phyloP scores from a whole-genome alignment of 2,113 vertebrate species.

The Psammodynastes pulverulentus region DNA sequence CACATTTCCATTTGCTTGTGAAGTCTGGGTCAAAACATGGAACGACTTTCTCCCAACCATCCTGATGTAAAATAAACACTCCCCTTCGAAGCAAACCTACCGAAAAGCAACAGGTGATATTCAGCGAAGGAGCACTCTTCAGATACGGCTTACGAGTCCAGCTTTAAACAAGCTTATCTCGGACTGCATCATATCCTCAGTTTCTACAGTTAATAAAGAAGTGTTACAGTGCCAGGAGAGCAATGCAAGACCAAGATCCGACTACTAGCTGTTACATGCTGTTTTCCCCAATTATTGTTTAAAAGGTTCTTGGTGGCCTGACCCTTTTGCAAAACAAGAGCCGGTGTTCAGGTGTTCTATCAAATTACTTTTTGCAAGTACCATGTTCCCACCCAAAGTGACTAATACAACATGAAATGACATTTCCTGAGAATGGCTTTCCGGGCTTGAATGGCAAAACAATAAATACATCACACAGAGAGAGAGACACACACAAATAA shows the following conservation, averaged over 20 bases:
- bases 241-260: not conserved
- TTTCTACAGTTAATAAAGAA: not conserved
- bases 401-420: constrained; percentile 1
- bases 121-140: not conserved
- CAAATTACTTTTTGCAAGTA: not conserved
- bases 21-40: too few species aligned
- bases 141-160: not conserved
- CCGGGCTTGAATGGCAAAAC: not conserved
- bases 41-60: too few species aligned
- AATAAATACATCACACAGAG: not conserved
- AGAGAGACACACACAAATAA: not conserved
- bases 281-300: constrained; percentile 19
- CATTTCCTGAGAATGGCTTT: not conserved
- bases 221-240: not conserved
- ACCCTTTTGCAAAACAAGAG: constrained; percentile 15
- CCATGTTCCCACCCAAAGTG: not conserved
- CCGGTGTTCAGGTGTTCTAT: not conserved
- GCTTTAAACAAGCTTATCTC: not conserved
- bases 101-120: not conserved
- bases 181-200: not conserved
- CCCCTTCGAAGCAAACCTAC: not conserved
- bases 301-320: not conserved
- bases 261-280: not conserved
- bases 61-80: too few species aligned
- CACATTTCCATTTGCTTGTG: too few species aligned